Conservation (phyloP, 2,113 vertebrate genomes). For the Lepus europaeus region DNA sequence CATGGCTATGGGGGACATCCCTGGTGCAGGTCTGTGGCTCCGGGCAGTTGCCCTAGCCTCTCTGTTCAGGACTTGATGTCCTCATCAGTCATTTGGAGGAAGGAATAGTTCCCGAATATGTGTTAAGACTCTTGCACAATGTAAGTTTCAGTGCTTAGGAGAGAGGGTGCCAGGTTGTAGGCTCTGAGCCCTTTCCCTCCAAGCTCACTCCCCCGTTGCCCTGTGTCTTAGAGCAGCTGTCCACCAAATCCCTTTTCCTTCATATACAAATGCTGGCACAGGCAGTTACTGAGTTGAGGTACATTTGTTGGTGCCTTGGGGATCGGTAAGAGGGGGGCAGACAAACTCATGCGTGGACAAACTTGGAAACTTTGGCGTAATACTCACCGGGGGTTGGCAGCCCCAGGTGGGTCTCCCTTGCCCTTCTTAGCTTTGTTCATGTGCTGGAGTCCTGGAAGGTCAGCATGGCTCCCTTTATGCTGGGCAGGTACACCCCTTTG, state of each 20-base stretch:
- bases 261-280: no score
- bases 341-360: not conserved
- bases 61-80: not conserved
- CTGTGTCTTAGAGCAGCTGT: not conserved
- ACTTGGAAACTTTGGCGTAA: not conserved
- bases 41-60: not conserved
- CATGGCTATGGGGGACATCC: not conserved
- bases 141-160: no score
- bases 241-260: not conserved
- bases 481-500: not conserved
- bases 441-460: not conserved
- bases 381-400: not conserved
- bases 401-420: not conserved
- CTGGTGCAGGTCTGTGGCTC: not conserved
- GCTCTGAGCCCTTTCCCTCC: fast-evolving
- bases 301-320: not conserved
- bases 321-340: not conserved
- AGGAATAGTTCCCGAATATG: fast-evolving
- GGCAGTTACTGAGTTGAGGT: not conserved
- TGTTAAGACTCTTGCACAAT: not conserved
- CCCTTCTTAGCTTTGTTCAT: not conserved
- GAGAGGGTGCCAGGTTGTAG: not conserved
- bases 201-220: not conserved
- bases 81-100: not conserved
- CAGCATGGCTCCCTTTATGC: not conserved